Base-by-base conservation (phyloP, 2,113 vertebrate genomes). In the Solea senegalensis region DNA sequence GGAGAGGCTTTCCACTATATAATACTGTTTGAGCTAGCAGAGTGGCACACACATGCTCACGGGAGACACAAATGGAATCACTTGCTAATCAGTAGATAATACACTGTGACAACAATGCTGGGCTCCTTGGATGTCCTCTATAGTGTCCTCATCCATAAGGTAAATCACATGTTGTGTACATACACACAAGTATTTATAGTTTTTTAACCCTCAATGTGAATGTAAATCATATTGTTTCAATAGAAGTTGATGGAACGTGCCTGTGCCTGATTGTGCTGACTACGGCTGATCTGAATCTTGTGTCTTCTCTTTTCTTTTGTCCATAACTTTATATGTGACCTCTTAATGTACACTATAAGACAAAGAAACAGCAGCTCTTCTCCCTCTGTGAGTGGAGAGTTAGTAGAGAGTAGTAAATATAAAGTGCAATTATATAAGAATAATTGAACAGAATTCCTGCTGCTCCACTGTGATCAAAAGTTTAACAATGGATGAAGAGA, bases 91-190 rank as follows among this genome's bases (percentile, higher is more conserved):
- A 45, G 63, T 80, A 87, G 78, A 64, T 55, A 74, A 71, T 34
- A 83, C 71, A 81, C 61, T 54, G 48, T 49, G 40, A 14, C 76
- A 72, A 76, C 60, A 72, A 93, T 94, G 93, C 90, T 93, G 88
- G 92, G 92, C 84, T 93, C 88, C 66, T 91, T 93, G 84, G 91
- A 90, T 8, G 82, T 93, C 70, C 91, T 94, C 71, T 94, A 91
- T 86, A 71, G 90, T 11, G 78, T 87, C 55, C 90, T 94, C 82
- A 89, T 94, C 59, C 92, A 91, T 73, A 94, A 93, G 92, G 92
- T 94, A 90, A 83, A 16, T 3, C 27, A 51, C 15, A 16, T 6
- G 28, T 40, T 61, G 26, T 65, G 28, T 62, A 16, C n/a, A 16
- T 26, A 34, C 2, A 56, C 40, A 62, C 39, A 65, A 58, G 14